Evolutionary conservation across 2,113 vertebrate species (phyloP).

Genomic region (Daphoenositta chrysoptera): DNA sequence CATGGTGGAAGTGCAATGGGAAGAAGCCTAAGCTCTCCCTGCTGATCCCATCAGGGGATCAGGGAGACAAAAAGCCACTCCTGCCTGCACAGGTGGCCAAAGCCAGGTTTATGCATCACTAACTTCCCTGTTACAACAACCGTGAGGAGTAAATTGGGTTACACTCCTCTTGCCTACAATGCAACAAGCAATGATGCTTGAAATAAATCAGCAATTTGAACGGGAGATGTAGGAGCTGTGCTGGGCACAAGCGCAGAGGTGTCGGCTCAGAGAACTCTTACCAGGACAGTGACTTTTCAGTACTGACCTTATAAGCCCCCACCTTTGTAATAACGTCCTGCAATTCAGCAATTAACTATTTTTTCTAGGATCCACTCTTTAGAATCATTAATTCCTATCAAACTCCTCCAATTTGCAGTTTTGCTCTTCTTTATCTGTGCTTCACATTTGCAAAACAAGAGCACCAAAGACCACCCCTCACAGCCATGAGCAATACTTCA

Average conservation of each 20-base stretch:
- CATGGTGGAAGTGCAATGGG: rapidly evolving
- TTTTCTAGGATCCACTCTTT: not conserved
- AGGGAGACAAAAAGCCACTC: not conserved
- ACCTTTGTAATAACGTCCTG: not conserved
- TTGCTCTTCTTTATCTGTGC: not conserved
- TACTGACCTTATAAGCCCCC: not conserved
- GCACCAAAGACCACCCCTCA: not conserved
- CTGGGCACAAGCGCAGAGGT: not conserved
- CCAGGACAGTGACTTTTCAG: not conserved
- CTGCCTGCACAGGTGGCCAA: not conserved
- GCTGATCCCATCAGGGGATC: not conserved
- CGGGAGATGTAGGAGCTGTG: not conserved
- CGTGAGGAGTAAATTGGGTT: not conserved
- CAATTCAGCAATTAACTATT: not conserved
- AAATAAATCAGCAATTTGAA: not conserved
- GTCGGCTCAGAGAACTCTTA: not conserved
- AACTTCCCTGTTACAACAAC: not conserved
- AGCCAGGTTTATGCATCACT: not conserved
- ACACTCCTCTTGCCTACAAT: not conserved
- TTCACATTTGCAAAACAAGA: not conserved
- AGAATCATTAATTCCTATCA: not conserved
- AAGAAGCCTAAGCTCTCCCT: not conserved
- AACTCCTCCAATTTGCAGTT: not conserved
- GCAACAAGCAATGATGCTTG: not conserved
- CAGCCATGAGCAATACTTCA: not conserved